Evolutionary conservation across 2,888 invertebrate species (phyloP), one percentile per base, ranked within the genome.

Genomic region (Hermaeophaga mercurialis): DNA sequence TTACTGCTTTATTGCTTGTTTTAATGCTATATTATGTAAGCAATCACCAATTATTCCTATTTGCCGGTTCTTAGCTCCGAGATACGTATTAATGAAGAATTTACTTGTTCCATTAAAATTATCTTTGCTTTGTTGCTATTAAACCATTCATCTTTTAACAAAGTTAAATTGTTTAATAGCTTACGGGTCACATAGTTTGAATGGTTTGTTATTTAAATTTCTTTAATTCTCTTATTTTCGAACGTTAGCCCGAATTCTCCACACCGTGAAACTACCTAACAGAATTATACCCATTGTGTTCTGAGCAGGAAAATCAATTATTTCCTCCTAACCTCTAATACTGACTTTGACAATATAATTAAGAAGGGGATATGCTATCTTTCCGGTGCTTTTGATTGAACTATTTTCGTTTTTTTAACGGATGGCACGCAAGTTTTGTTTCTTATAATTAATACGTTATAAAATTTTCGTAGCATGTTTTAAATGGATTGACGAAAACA

Each of bases 321-420:
- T 61, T 58, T 58, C 49, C 55, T 44, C 54, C 53, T 41, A 61
- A 61, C 47, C 36, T 54, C 34, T 34, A 49, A 50, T 43, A 44
- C 38, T 44, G 47, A 47, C 46, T 61, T 61, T 61, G 60, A 61
- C 60, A 61, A 53, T 47, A 54, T 61, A 61, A 61, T 61, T 61
- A 61, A 55, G 56, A 46, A 50, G 54, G 56, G 54, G 54, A 57
- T 56, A 53, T 48, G 39, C 53, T 47, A 48, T 50, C 52, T 53
- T 36, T 52, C 48, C 43, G 33, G 46, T 18, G 33, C 33, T 14
- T 31, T 22, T 14, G 52, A 59, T 46, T 54, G 46, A 39, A 54
- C 38, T 38, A 11, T 12, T 54, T 18, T 14, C 18, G 54, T 22
- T 46, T 39, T 34, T 47, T 17, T 26, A 46, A 12, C 7, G 46